Evolutionary conservation across 2,888 invertebrate genomes (phyloP), one percentile per base, ranked within the genome.

Genomic region (Eupithecia tripunctaria): DNA sequence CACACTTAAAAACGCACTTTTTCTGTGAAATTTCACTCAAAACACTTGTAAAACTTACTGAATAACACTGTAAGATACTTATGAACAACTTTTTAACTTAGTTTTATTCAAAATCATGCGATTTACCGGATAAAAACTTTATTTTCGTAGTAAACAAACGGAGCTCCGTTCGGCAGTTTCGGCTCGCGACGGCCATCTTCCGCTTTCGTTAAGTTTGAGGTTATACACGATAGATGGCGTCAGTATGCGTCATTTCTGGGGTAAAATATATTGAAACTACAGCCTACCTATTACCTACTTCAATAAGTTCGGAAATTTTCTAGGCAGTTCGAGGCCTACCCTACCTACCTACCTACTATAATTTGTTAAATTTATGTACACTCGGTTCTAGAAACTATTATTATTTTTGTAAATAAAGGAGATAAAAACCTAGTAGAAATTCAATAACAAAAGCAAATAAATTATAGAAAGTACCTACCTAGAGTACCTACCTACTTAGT

Each of bases 131-230:
- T 87, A 90, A 90, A 93, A 93, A 92, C 89, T 91, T 82, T 91
- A 86, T 88, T 88, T 86, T 84, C 86, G 88, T 86, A 84, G 87
- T 92, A 93, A 93, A 92, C 90, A 92, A 86, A 85, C 91, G 85
- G 93, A 93, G 93, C 93, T 85, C 89, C 91, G 88, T 85, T 86
- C 91, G 85, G 59, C 74, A 32, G 64, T 74, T 75, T 75, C 72
- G 75, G 85, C 89, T 92, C 91, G 88, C 93, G 93, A 90, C 94
- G 92, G 94, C 94, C 93, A 94, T 94, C 91, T 94, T 94, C 92
- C 92, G 92, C 89, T 89, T 88, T 88, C 88, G 88, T 86, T 85
- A 82, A 85, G 88, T 91, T 93, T 89, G 78, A 89, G 85, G 86
- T 88, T 90, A 85, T 76, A 76, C 78, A 72, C 86, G 82, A 86